A percentile compares a stretch with the other conserved stretches of the same genome.
Evolutionary conservation across 1,140 invertebrate genomes (phyloP).

Genomic region (Potamilus streckersoni): DNA sequence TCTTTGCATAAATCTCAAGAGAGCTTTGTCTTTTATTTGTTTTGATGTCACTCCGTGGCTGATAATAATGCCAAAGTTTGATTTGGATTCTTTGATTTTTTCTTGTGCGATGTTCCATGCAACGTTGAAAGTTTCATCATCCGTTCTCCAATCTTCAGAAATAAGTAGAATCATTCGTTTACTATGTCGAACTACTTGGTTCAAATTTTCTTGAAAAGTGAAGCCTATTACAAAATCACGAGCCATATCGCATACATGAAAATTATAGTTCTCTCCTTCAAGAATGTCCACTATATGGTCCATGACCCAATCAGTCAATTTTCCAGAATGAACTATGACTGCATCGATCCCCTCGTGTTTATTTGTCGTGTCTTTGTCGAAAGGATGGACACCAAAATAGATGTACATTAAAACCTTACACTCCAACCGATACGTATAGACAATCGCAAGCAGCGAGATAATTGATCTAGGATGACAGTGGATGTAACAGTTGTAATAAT

Average conservation of each 20-base stretch:
- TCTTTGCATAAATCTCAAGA: conserved; percentile 34
- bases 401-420: conserved; percentile 48
- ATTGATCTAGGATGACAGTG: conserved; percentile 23
- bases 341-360: conserved; percentile 34
- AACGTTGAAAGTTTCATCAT: conserved; percentile 31
- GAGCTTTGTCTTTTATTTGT: conserved; percentile 32
- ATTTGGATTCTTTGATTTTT: conserved; percentile 40
- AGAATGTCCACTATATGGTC: conserved; percentile 36
- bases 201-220: conserved; percentile 46
- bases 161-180: conserved; percentile 43
- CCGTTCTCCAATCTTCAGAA: conserved; percentile 28
- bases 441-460: conserved; percentile 16
- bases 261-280: conserved; percentile 29
- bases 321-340: conserved; percentile 36
- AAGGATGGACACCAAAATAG: conserved; percentile 50
- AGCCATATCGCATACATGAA: conserved; percentile 39
- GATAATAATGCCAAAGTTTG: conserved; percentile 40
- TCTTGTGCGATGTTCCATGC: conserved; percentile 42
- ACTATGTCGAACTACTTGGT: conserved; percentile 36
- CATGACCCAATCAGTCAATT: conserved; percentile 39
- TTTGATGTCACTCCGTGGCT: conserved; percentile 24
- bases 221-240: conserved; percentile 46
- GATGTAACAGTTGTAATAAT: conserved; percentile 26
- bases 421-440: conserved; percentile 38
- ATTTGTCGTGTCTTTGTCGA: conserved; percentile 42